Conservation (phyloP, 2,113 vertebrate species). For the Coptodon rendalli region DNA sequence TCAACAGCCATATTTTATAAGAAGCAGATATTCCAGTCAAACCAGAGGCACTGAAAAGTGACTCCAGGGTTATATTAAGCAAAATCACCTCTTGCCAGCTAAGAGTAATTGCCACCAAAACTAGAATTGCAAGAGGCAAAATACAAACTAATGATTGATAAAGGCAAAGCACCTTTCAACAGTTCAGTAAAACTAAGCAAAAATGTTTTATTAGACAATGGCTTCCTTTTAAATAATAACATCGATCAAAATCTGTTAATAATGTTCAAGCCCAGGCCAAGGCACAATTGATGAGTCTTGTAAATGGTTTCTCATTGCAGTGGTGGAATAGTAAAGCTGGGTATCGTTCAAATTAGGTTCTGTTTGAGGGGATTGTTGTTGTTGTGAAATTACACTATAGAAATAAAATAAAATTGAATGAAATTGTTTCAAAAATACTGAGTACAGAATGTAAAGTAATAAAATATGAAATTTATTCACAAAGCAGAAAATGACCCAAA, state of each 20-base stretch:
- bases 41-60: background rate
- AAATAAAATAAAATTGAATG: background rate
- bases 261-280: background rate
- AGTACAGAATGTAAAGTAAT: background rate
- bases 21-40: background rate
- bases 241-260: background rate
- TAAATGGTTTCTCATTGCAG: background rate
- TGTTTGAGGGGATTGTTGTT: background rate
- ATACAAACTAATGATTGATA: background rate
- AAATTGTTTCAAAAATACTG: background rate
- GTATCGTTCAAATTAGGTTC: background rate
- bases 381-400: background rate
- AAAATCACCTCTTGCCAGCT: background rate
- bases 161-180: background rate
- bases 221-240: background rate
- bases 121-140: background rate
- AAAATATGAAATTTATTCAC: background rate
- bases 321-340: background rate
- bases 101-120: background rate
- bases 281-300: background rate
- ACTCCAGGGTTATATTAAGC: background rate
- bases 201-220: background rate
- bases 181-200: background rate
- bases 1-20: rapidly evolving
- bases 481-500: background rate